A percentile compares a stretch with the other conserved stretches of the same genome.
Evolutionary conservation across 2,113 vertebrate genomes (phyloP).

Genomic region (Odocoileus virginianus): DNA sequence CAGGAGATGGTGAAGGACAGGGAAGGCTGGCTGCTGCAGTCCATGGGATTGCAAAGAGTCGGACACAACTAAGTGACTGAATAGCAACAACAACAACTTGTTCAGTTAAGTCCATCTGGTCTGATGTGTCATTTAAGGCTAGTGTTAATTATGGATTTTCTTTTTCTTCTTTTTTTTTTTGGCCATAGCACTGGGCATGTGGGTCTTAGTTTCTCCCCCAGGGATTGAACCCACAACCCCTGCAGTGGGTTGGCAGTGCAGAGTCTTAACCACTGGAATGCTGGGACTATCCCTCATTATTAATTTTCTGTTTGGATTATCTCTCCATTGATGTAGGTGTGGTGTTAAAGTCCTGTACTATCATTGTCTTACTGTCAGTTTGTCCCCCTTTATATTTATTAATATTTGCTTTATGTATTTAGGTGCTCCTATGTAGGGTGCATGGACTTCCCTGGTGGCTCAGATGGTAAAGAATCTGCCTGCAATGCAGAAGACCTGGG

Average conservation of each 20-base stretch:
- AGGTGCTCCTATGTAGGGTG: background rate
- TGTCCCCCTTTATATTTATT: background rate
- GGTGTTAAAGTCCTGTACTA: background rate
- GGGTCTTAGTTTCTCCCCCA: background rate
- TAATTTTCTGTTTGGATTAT: background rate
- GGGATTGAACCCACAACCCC: background rate
- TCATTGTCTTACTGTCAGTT: background rate
- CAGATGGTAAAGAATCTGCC: background rate
- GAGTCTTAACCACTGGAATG: background rate
- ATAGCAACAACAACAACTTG: background rate
- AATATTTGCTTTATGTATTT: background rate
- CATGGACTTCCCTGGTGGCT: background rate
- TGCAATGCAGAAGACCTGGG: background rate
- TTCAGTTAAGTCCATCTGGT: background rate
- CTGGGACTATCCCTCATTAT: background rate
- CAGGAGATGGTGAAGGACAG: background rate
- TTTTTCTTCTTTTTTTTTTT: background rate
- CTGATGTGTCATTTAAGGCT: background rate
- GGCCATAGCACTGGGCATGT: background rate
- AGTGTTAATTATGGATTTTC: background rate
- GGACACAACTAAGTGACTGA: background rate
- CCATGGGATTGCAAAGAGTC: background rate
- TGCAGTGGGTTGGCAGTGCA: background rate
- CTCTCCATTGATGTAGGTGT: background rate
- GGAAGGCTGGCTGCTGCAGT: background rate